These are phyloP conservation scores for Strigamia maritima DNA, from an alignment of 2,888 invertebrate genomes.

Conservation along the genomic window DNA sequence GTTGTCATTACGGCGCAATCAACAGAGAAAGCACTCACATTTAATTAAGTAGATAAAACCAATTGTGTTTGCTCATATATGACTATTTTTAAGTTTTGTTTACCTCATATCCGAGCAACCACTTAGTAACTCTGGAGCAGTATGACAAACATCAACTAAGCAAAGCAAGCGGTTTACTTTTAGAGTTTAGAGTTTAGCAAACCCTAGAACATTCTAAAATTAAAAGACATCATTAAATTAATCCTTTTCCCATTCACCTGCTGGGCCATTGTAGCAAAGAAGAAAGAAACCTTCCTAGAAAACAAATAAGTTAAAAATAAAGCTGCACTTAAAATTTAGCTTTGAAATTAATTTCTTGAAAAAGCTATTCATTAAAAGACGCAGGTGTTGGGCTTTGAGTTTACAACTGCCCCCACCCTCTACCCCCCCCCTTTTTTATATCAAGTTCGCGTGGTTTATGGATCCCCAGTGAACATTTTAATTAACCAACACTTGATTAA, in stretches of 20 bases:
- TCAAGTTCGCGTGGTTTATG: not conserved
- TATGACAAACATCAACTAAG: not conserved
- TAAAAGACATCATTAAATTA: not conserved
- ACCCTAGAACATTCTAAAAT: not conserved
- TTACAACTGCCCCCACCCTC: not conserved
- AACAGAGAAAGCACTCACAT: too few species aligned
- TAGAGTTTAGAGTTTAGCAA: not conserved
- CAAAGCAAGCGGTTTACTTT: not conserved
- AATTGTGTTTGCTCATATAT: too few species aligned
- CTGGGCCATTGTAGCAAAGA: not conserved
- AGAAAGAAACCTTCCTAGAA: not conserved
- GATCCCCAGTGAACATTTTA: conserved; percentile 10
- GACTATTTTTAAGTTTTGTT: too few species aligned
- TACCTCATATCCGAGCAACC: too few species aligned
- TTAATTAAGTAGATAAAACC: too few species aligned
- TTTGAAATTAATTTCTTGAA: not conserved
- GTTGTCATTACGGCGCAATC: too few species aligned
- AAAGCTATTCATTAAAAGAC: conserved; percentile 5
- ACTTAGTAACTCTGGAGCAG: too few species aligned
- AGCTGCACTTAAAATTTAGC: conserved; percentile 4
- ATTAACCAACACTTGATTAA: conserved; percentile 15
- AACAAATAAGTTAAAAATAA: conserved; percentile 10
- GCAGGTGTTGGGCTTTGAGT: conserved; percentile 10
- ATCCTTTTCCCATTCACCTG: not conserved
- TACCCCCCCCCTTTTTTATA: not conserved